Evolutionary conservation across 2,888 invertebrate genomes (phyloP), one percentile per base, ranked within the genome.

Genomic region (Macrosiphum euphorbiae): DNA sequence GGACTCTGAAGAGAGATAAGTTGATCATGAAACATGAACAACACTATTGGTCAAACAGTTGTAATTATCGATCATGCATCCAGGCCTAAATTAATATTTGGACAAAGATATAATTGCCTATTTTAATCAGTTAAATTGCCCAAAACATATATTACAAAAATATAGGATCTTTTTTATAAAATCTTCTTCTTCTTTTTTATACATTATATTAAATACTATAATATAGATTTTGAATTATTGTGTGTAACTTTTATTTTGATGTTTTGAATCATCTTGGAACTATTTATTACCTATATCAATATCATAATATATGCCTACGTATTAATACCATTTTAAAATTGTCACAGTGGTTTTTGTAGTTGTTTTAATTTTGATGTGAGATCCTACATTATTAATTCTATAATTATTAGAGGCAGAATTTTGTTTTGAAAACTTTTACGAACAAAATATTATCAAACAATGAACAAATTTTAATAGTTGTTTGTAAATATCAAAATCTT

Each of bases 1-100:
- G 55, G 55, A 58, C 58, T 58, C 41, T 50, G 35, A 26, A 90
- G 90, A 67, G 90, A 90, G 67, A 90, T 67, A 67, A 90, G 20
- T 44, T 28, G 28, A 44, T 58, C 55, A 35, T 89, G 28, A 16
- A 85, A 78, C 78, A 78, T 20, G 20, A 41, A 89, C 58, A 58
- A 89, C 8, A 58, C 28, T 16, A 41, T 88, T 58, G 55, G 89
- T 89, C 78, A 78, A 78, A 35, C 35, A 78, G 58, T 20, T 89
- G 35, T 26, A 26, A 28, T 89, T 58, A 89, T 89, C 28, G 28
- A 44, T 44, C 58, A n/a, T 41, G 0, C 8, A 3, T 7, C 20
- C 8, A 35, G 41, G n/a, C 28, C 16, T 58, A 61, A 58, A 44
- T 61, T 58, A 89, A 89, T 28, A n/a, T 44, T 44, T 58, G 20